Conservation (phyloP, 2,797 vertebrate genomes). For the Macrochelys suwanniensis region DNA sequence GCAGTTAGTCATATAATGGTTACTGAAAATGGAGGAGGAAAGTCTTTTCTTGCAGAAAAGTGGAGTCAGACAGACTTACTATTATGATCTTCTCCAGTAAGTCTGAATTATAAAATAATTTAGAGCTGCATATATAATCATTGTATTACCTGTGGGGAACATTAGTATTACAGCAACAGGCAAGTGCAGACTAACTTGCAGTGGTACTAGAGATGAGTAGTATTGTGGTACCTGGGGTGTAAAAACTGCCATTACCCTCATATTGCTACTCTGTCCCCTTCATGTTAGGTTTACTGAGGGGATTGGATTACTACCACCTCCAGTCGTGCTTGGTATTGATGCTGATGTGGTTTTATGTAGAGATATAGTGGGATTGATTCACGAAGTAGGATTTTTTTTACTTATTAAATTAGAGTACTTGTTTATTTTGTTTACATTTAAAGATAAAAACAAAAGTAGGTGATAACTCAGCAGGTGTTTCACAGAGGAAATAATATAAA, state of each 20-base stretch:
- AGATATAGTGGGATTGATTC: not conserved
- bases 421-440: not conserved
- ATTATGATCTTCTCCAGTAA: too few relatives aligned
- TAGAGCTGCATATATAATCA: too few relatives aligned
- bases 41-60: too few relatives aligned
- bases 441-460: not conserved
- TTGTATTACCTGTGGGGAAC: too few relatives aligned
- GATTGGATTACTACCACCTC: not conserved
- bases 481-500: not conserved
- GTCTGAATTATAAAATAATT: too few relatives aligned
- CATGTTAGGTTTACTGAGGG: not conserved
- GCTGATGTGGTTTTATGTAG: not conserved
- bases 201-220: not conserved
- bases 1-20: too few relatives aligned
- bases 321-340: not conserved
- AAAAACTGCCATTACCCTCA: not conserved
- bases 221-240: not conserved
- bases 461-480: not conserved
- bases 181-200: too few relatives aligned
- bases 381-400: not conserved
- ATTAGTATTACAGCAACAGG: too few relatives aligned
- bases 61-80: too few relatives aligned
- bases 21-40: too few relatives aligned
- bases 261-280: not conserved
- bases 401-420: not conserved